Conservation (phyloP, 2,797 vertebrate genomes). For the Bryconaethiops microstoma region DNA sequence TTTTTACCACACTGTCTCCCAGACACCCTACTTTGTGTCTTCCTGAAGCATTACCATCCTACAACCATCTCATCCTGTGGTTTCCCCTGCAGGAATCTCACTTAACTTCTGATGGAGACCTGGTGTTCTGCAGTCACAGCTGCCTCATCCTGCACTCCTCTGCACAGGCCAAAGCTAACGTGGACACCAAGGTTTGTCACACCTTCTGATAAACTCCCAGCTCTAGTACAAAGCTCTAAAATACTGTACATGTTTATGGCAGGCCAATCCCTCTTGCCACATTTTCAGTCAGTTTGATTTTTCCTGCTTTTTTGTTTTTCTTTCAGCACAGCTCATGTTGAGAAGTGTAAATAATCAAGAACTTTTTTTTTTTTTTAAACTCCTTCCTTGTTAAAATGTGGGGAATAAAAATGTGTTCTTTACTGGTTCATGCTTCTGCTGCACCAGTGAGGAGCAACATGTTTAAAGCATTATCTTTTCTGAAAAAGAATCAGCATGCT, state of each 20-base stretch:
- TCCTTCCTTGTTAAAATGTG: background rate
- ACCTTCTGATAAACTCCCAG: background rate
- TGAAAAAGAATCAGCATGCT: too few species aligned
- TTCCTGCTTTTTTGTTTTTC: background rate
- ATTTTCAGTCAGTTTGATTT: background rate
- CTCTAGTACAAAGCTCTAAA: background rate
- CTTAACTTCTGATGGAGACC: conserved; percentile 80
- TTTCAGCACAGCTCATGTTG: background rate
- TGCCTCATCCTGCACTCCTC: conserved; percentile 87
- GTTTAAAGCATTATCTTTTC: too few species aligned
- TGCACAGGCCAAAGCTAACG: conserved; percentile 80
- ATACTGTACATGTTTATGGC: background rate
- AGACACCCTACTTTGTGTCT: background rate
- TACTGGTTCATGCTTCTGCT: background rate
- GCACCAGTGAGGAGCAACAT: background rate
- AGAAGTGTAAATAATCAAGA: background rate
- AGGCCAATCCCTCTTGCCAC: background rate
- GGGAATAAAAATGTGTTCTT: background rate
- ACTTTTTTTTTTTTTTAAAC: background rate
- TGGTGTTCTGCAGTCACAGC: conserved; percentile 93
- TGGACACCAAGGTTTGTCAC: conserved; percentile 82
- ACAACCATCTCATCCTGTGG: background rate
- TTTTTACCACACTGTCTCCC: too few species aligned
- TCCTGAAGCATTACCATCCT: too few species aligned
- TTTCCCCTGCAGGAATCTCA: conserved; percentile 71